Percentiles rank a stretch among this genome's conserved stretches.
Evolutionary conservation across 2,113 vertebrate genomes (phyloP).

Genomic region (Crotalus tigris): DNA sequence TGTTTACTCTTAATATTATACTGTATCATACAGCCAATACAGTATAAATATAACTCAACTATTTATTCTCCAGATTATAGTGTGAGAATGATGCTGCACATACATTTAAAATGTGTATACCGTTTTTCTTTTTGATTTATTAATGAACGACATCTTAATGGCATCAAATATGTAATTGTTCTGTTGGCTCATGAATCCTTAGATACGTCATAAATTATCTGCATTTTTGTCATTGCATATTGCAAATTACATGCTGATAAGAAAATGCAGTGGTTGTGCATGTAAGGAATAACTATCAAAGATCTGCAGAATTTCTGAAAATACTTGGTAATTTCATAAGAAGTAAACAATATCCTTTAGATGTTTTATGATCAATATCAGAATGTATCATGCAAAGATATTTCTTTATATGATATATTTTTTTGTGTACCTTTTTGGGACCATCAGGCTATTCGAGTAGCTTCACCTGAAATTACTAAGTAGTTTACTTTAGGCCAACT

Average conservation of each 20-base stretch:
- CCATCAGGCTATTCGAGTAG: not conserved
- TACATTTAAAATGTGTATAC: not conserved
- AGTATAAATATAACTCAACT: not conserved
- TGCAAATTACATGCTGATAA: not conserved
- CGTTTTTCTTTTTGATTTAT: slow-evolving; percentile 39
- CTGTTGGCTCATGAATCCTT: not conserved
- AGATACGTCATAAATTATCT: not conserved
- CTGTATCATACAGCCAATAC: not conserved
- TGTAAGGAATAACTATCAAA: not conserved
- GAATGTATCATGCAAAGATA: not conserved
- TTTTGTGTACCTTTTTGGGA: not conserved
- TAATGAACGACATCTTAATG: slow-evolving; percentile 34
- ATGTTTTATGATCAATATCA: not conserved
- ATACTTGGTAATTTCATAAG: not conserved
- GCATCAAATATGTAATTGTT: not conserved
- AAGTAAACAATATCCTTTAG: not conserved
- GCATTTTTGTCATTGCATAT: not conserved
- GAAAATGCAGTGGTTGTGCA: not conserved
- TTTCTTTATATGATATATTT: not conserved
- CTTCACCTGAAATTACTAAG: not conserved
- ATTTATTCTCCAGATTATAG: not conserved
- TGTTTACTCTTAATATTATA: not conserved
- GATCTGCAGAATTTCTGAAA: not conserved
- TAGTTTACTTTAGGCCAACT: not conserved
- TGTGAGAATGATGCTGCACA: slow-evolving; percentile 13